phyloP scores from a whole-genome alignment of 2,888 invertebrate genomes.

The Cepaea hortensis region DNA sequence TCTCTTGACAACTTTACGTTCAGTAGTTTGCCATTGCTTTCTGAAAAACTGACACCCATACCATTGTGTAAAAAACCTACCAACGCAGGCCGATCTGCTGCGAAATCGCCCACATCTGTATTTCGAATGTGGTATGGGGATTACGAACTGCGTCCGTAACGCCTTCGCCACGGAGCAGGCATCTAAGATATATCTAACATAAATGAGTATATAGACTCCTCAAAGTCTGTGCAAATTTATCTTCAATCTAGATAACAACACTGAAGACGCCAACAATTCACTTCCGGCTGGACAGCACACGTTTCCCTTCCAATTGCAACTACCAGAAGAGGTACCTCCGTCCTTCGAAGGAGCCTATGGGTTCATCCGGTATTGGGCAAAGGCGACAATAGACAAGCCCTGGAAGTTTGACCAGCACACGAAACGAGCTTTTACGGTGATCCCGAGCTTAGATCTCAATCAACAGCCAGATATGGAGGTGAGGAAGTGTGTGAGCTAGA shows the following conservation, averaged over 20 bases:
- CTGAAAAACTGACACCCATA: too few species aligned
- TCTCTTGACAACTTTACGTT: too few species aligned
- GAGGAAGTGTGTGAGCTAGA: constrained; percentile 23
- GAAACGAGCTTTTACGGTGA: constrained; percentile 88
- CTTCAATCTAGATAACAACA: constrained; percentile 9
- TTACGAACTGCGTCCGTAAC: too few species aligned
- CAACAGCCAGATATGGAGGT: constrained; percentile 63
- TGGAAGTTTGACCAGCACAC: constrained; percentile 89
- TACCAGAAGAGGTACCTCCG: constrained; percentile 48
- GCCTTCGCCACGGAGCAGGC: too few species aligned
- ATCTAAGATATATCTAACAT: too few species aligned
- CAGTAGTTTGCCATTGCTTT: too few species aligned
- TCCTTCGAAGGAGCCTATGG: constrained; percentile 56
- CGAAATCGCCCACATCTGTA: too few species aligned
- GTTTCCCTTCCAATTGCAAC: constrained; percentile 51
- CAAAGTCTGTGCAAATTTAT: too few species aligned
- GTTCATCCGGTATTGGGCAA: constrained; percentile 83
- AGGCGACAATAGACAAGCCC: constrained; percentile 86
- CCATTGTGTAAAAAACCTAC: too few species aligned
- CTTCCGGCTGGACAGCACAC: constrained; percentile 49
- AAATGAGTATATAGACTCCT: too few species aligned
- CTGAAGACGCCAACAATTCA: constrained; percentile 32
- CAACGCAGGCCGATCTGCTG: too few species aligned
- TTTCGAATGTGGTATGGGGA: too few species aligned
- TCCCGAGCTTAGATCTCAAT: constrained; percentile 89